Percentiles rank a stretch among this genome's conserved stretches.
phyloP scores from a whole-genome alignment of 2,888 invertebrate species.

The Hyposoter dolosus region DNA sequence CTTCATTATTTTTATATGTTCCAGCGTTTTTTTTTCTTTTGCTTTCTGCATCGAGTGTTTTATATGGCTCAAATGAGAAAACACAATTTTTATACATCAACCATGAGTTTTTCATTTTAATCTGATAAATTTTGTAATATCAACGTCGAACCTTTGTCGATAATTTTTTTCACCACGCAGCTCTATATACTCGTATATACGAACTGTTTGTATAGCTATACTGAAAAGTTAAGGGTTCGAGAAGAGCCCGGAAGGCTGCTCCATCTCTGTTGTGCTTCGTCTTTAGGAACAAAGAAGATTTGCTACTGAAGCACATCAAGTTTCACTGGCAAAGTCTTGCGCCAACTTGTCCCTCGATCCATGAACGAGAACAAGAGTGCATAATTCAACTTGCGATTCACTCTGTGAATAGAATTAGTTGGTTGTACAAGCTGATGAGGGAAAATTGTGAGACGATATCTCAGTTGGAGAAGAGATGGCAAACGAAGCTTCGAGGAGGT shows the following conservation, averaged over 20 bases:
- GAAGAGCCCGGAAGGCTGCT: conserved; percentile 6
- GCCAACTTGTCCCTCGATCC: conserved; percentile 1
- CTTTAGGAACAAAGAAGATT: conserved; percentile 25
- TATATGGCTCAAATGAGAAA: too few species aligned
- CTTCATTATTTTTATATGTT: too few species aligned
- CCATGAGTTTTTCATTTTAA: too few species aligned
- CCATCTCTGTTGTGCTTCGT: background rate
- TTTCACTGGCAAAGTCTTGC: conserved; percentile 16
- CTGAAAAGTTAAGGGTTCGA: conserved; percentile 12
- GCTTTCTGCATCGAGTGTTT: too few species aligned
- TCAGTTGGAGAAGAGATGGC: background rate
- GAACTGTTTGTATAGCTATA: background rate
- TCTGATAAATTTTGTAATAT: too few species aligned
- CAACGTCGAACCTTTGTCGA: too few species aligned
- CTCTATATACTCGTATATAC: background rate
- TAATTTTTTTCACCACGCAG: too few species aligned
- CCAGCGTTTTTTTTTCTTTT: too few species aligned
- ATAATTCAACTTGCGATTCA: conserved; percentile 45
- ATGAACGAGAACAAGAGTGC: conserved; percentile 34
- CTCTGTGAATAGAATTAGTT: conserved; percentile 42
- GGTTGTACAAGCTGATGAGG: conserved; percentile 23
- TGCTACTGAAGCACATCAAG: conserved; percentile 15
- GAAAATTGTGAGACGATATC: conserved; percentile 34
- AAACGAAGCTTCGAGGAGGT: conserved; percentile 9
- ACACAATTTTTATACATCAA: too few species aligned